These are phyloP conservation scores for Ptychochromis oligacanthus DNA, from an alignment of 2,113 vertebrate species.

Conservation along the genomic window DNA sequence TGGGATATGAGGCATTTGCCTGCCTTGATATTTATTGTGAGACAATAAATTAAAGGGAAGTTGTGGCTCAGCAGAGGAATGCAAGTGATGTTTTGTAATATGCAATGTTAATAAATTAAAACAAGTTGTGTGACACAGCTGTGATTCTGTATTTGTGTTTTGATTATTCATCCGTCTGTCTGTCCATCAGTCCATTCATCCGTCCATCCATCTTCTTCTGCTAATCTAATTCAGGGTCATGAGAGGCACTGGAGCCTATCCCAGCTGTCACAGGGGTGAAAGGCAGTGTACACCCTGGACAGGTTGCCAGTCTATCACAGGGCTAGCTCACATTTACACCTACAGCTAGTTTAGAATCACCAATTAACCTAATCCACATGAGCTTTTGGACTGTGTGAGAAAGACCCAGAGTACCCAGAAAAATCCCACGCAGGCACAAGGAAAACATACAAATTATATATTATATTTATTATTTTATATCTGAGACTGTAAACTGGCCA, in stretches of 20 bases:
- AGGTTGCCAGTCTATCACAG: not conserved
- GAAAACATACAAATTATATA: not conserved
- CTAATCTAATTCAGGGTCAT: no score
- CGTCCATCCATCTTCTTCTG: no score
- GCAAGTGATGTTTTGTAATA: slow-evolving; percentile 52
- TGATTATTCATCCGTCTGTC: not conserved
- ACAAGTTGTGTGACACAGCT: not conserved
- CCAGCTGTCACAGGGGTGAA: not conserved
- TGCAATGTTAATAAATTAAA: slow-evolving; percentile 49
- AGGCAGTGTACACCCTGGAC: not conserved
- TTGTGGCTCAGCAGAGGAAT: slow-evolving; percentile 31
- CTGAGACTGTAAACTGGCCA: not conserved
- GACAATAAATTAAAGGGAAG: slow-evolving; percentile 18
- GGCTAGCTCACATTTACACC: not conserved
- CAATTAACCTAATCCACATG: not conserved
- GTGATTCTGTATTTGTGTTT: not conserved
- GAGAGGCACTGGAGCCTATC: no score
- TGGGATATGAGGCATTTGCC: slow-evolving; percentile 10
- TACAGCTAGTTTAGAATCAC: not conserved
- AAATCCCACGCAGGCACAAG: not conserved
- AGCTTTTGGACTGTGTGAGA: not conserved
- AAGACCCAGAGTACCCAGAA: no score
- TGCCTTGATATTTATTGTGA: slow-evolving; percentile 30
- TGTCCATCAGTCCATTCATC: not conserved
- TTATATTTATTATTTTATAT: not conserved